Conservation (phyloP, 2,113 vertebrate genomes). For the Hydrolagus affinis region DNA sequence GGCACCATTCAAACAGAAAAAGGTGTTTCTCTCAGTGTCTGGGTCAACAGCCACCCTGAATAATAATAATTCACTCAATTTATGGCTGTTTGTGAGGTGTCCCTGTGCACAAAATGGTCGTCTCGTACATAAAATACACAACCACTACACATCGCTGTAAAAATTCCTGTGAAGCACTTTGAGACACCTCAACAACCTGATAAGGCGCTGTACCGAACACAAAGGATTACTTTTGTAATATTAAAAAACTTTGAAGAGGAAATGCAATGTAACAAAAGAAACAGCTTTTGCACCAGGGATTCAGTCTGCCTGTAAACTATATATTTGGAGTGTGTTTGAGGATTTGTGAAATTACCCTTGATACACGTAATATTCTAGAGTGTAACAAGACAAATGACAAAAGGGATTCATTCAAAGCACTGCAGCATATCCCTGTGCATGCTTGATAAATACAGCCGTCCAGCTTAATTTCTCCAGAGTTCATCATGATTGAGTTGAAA, state of each 20-base stretch:
- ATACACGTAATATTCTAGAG: background rate
- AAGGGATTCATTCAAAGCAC: background rate
- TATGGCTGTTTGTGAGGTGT: no score
- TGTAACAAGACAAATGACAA: background rate
- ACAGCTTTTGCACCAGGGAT: background rate
- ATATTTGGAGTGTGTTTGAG: background rate
- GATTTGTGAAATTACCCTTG: background rate
- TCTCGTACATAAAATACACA: no score
- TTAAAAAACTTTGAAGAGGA: background rate
- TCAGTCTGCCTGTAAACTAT: background rate
- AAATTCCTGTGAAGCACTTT: no score
- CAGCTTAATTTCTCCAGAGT: background rate
- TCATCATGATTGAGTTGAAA: background rate
- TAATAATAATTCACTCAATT: no score
- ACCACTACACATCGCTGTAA: no score
- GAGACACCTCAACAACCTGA: no score
- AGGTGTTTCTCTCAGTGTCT: no score
- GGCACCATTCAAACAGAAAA: no score
- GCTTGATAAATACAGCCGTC: background rate
- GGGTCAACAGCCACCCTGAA: no score
- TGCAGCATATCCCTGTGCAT: background rate
- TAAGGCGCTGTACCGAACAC: no score
- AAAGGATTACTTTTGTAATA: background rate
- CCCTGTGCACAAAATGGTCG: no score
- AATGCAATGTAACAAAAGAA: background rate